phyloP scores from a whole-genome alignment of 2,113 vertebrate genomes.

The Poeciliopsis occidentalis region DNA sequence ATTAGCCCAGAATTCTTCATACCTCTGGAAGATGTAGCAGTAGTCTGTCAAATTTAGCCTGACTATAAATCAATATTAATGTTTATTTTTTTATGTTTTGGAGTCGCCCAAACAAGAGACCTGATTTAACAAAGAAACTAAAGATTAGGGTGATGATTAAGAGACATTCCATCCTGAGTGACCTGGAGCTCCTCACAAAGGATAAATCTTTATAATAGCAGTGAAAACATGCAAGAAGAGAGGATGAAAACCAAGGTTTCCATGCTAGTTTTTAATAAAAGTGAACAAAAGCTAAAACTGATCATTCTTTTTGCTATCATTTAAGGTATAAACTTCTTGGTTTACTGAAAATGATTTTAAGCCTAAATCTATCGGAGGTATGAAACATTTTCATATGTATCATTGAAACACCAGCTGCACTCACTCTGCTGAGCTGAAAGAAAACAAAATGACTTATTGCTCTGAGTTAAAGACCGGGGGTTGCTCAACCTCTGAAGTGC shows the following conservation, averaged over 20 bases:
- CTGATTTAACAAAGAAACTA: not conserved
- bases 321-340: no score
- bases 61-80: no score
- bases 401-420: constrained; percentile 9
- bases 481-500: constrained; percentile 17
- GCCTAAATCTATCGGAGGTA: no score
- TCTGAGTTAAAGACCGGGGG: not conserved
- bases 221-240: not conserved
- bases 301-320: no score
- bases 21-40: no score
- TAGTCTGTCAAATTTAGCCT: no score
- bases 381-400: constrained; percentile 11
- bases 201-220: not conserved
- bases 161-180: not conserved
- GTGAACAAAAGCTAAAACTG: no score
- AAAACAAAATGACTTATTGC: constrained; percentile 22
- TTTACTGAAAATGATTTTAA: no score
- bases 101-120: no score
- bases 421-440: constrained; percentile 8
- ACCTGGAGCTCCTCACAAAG: not conserved
- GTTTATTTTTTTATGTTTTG: no score
- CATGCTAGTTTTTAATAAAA: not conserved
- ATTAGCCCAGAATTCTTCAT: no score
- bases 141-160: not conserved
- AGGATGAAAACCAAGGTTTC: not conserved